Conservation (phyloP, 2,888 invertebrate genomes). For the Perizoma affinitatum region DNA sequence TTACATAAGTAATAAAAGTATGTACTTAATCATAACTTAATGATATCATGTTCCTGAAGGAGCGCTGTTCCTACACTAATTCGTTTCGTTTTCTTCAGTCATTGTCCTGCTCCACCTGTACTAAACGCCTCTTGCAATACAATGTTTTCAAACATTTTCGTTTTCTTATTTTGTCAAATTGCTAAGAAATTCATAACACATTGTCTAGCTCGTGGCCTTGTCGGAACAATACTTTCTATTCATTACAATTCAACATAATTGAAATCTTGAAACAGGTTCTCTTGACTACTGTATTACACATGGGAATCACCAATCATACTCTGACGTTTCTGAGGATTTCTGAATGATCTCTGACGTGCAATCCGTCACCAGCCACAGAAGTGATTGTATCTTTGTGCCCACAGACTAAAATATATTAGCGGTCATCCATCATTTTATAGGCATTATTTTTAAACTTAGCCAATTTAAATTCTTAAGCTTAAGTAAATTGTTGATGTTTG, state of each 20-base stretch:
- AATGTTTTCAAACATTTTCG: too few species aligned
- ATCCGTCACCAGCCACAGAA: conserved; percentile 62
- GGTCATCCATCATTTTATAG: conserved; percentile 72
- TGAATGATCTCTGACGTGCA: conserved; percentile 50
- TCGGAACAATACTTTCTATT: conserved; percentile 61
- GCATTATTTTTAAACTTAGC: conserved; percentile 59
- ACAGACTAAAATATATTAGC: conserved; percentile 56
- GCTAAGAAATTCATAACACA: conserved; percentile 46
- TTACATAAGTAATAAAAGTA: too few species aligned
- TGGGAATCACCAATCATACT: conserved; percentile 81
- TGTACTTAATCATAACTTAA: too few species aligned
- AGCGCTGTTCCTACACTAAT: too few species aligned
- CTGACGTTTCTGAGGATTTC: conserved; percentile 72
- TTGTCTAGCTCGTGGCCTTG: conserved; percentile 68
- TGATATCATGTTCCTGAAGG: too few species aligned
- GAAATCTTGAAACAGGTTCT: conserved; percentile 46
- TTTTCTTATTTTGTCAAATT: too few species aligned
- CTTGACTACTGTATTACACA: conserved; percentile 81
- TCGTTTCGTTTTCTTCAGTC: too few species aligned
- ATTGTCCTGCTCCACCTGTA: too few species aligned
- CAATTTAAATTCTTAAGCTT: conserved; percentile 59
- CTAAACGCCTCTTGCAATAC: too few species aligned
- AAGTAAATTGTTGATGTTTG: conserved; percentile 9
- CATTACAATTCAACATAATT: conserved; percentile 46
- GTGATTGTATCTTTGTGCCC: conserved; percentile 40